phyloP scores from a whole-genome alignment of 2,113 vertebrate species.

The Melanocharis versteri region DNA sequence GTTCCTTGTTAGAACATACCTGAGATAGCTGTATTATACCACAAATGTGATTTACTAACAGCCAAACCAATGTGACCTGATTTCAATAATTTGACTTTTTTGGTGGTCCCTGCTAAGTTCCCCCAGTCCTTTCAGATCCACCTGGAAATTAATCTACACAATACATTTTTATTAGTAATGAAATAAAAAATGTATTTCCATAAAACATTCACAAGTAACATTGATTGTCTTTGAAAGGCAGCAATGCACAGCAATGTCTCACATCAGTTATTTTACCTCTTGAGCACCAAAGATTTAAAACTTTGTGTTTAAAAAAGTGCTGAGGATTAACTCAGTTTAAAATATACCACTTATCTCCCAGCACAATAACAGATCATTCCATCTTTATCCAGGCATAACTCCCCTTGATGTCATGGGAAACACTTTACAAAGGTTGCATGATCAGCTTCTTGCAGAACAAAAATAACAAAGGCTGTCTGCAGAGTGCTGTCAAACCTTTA shows the following conservation, averaged over 20 bases:
- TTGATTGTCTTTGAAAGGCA: neutral
- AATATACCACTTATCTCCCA: neutral
- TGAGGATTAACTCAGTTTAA: neutral
- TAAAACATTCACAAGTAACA: neutral
- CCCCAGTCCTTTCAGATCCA: neutral
- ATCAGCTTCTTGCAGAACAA: neutral
- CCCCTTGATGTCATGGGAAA: neutral
- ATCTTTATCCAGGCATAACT: neutral
- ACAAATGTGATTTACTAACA: neutral
- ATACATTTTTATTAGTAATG: neutral
- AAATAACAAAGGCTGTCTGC: neutral
- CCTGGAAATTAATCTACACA: neutral
- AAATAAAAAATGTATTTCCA: neutral
- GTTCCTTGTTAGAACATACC: neutral
- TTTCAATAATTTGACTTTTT: neutral
- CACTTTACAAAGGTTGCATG: neutral
- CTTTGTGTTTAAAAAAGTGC: neutral
- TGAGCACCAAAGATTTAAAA: neutral
- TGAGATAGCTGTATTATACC: neutral
- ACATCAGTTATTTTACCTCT: neutral
- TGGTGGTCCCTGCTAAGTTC: neutral
- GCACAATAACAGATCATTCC: neutral
- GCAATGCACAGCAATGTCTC: neutral
- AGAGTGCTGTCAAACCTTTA: neutral
- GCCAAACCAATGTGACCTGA: neutral